Evolutionary conservation across 2,888 invertebrate genomes (phyloP).

Genomic region (Biston stratarius): DNA sequence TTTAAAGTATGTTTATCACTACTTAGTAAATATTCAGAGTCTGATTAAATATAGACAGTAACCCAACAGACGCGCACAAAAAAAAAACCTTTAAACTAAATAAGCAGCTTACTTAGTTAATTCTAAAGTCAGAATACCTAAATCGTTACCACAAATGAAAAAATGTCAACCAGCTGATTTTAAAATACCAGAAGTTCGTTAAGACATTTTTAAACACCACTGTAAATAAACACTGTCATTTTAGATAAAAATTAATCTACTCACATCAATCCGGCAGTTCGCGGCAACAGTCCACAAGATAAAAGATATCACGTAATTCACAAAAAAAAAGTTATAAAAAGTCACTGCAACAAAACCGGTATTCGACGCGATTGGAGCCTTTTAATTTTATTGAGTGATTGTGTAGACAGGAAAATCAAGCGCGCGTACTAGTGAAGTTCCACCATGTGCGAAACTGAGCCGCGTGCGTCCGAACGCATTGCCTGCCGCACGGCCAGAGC

Average conservation of each 20-base stretch:
- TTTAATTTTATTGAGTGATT: slow-evolving; percentile 13
- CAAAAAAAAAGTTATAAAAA: slow-evolving; percentile 33
- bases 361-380: background rate
- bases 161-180: slow-evolving; percentile 12
- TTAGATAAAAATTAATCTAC: slow-evolving; percentile 35
- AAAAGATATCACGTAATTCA: slow-evolving; percentile 48
- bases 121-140: background rate
- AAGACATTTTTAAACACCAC: slow-evolving; percentile 5
- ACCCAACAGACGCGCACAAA: background rate
- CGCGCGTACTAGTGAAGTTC: slow-evolving; percentile 2
- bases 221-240: slow-evolving; percentile 30
- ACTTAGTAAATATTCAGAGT: background rate
- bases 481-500: slow-evolving; percentile 56
- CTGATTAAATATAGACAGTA: background rate
- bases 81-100: too few relatives aligned
- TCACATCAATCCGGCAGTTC: slow-evolving; percentile 51
- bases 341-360: slow-evolving; percentile 30
- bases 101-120: background rate
- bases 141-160: background rate
- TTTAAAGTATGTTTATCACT: background rate
- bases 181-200: background rate
- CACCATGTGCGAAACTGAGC: slow-evolving; percentile 10
- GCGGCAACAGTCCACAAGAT: slow-evolving; percentile 45
- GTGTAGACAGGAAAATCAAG: background rate
- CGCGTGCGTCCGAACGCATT: slow-evolving; percentile 60